A percentile compares a stretch with the other conserved stretches of the same genome.
phyloP scores from a whole-genome alignment of 1,140 invertebrate species.

The Drosophila bifasciata region DNA sequence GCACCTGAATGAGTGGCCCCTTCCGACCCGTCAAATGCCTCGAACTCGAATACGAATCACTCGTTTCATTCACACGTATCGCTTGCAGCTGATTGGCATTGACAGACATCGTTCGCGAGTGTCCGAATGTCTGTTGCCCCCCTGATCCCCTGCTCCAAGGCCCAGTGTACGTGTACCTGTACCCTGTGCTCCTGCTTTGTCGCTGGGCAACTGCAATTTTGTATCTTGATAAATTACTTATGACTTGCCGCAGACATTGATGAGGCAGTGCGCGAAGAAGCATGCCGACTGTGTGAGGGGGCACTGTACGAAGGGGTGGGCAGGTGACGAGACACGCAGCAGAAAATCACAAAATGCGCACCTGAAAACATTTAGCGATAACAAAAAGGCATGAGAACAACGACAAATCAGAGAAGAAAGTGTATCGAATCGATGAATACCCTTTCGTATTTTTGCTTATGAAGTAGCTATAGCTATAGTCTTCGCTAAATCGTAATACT shows the following conservation, averaged over 20 bases:
- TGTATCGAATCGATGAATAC: too few relatives aligned
- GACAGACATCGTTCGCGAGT: constrained; percentile 57
- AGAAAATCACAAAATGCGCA: constrained; percentile 45
- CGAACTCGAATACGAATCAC: constrained; percentile 32
- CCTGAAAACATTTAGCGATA: constrained; percentile 62
- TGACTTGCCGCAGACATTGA: constrained; percentile 58
- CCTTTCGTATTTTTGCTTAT: too few relatives aligned
- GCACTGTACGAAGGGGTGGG: too few relatives aligned
- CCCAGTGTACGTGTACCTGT: neutral
- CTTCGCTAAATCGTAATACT: too few relatives aligned
- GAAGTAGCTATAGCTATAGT: too few relatives aligned
- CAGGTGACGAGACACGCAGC: constrained; percentile 22
- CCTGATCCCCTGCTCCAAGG: neutral
- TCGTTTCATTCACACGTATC: constrained; percentile 68
- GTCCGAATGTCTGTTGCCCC: neutral
- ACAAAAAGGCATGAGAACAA: constrained; percentile 13
- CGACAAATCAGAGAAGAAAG: too few relatives aligned
- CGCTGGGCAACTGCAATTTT: constrained; percentile 66
- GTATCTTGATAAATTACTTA: constrained; percentile 81
- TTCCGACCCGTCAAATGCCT: constrained; percentile 41
- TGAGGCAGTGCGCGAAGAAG: constrained; percentile 29
- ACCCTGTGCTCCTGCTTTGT: constrained; percentile 8
- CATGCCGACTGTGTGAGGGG: neutral
- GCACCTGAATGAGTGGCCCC: constrained; percentile 41
- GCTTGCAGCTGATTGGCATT: constrained; percentile 76